A percentile compares a stretch with the other conserved stretches of the same genome.
phyloP scores from a whole-genome alignment of 2,888 invertebrate genomes.

The Malthinus flaveolus region DNA sequence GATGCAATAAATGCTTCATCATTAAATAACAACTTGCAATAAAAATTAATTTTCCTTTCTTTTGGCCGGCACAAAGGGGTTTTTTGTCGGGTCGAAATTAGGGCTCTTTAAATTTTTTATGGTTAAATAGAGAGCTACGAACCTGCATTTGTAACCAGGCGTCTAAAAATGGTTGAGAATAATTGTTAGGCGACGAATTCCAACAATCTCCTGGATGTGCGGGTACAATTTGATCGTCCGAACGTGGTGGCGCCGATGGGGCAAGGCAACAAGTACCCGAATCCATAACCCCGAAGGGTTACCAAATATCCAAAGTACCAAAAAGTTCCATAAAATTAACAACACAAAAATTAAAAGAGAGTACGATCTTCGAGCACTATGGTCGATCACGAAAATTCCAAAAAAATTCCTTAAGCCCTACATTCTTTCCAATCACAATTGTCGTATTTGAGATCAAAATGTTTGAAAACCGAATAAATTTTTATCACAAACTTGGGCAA shows the following conservation, averaged over 20 bases:
- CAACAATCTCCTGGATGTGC: slow-evolving; percentile 53
- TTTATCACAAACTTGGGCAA: not conserved
- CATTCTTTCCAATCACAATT: too few species aligned
- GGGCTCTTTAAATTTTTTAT: not conserved
- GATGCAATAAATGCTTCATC: slow-evolving; percentile 30
- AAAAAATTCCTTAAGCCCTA: not conserved
- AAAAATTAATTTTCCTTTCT: too few species aligned
- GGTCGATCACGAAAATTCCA: not conserved
- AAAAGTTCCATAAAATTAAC: slow-evolving; percentile 17
- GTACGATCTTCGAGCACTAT: not conserved
- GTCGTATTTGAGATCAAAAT: too few species aligned
- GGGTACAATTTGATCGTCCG: slow-evolving; percentile 52
- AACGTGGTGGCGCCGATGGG: slow-evolving; percentile 51
- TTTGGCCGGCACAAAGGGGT: not conserved
- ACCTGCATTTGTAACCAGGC: slow-evolving; percentile 53
- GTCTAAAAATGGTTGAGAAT: slow-evolving; percentile 52
- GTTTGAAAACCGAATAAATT: not conserved
- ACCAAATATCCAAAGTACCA: slow-evolving; percentile 28
- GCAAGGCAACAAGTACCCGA: slow-evolving; percentile 53
- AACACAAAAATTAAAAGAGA: not conserved
- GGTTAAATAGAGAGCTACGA: slow-evolving; percentile 8
- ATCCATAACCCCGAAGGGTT: slow-evolving; percentile 50
- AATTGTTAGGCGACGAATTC: slow-evolving; percentile 51
- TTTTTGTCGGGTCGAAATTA: not conserved
- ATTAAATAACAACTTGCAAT: slow-evolving; percentile 4